Evolutionary conservation across 37 sponge, comb jelly and placozoan genomes (phyloP), one percentile per base, ranked within the genome.

Genomic region (Halisarca cf. caerulea): DNA sequence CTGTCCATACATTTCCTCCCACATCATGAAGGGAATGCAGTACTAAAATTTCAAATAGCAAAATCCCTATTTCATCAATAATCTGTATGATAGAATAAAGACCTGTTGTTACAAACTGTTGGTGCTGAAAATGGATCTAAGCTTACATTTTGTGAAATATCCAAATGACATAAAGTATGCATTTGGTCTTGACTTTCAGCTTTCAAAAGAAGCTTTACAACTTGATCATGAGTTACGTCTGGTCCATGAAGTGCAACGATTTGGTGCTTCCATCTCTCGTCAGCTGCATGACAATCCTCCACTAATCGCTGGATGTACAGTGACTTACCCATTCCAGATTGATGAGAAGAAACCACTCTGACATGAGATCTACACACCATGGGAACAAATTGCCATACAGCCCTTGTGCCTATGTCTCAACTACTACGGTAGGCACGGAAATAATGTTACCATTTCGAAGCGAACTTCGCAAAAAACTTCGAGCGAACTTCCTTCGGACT

Each of bases 291-390:
- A 17, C 82, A 36, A 2, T 41, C 11, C 33, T 93, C 88, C 23
- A 75, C 84, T 77, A 90, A 60, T 37, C 87, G 45, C 9, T 34
- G 17, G 21, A 93, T 80, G 77, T 71, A 93, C 23, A 90, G 64
- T 20, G 91, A 81, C 75, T 93, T 93, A 4, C 94, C 94, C 90
- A 93, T 89, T 33, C 94, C 94, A 27, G 94, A 66, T 23, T 83
- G 73, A 11, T 33, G 18, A 36, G 91, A 93, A 6, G 80, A 57
- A 7, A 93, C 90, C 0, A 93, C 86, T 42, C 94, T 43, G 9
- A 90, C 88, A 79, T 58, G 64, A 0, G 86, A 88, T 34, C 92
- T 92, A 66, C 15, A 66, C 6, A n/a, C n/a, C n/a, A n/a, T n/a
- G n/a, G n/a, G n/a, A n/a, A n/a, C n/a, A n/a, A n/a, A n/a, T n/a